Evolutionary conservation across 1,140 invertebrate species (phyloP).

Genomic region (Paramacrobiotus metropolitanus): DNA sequence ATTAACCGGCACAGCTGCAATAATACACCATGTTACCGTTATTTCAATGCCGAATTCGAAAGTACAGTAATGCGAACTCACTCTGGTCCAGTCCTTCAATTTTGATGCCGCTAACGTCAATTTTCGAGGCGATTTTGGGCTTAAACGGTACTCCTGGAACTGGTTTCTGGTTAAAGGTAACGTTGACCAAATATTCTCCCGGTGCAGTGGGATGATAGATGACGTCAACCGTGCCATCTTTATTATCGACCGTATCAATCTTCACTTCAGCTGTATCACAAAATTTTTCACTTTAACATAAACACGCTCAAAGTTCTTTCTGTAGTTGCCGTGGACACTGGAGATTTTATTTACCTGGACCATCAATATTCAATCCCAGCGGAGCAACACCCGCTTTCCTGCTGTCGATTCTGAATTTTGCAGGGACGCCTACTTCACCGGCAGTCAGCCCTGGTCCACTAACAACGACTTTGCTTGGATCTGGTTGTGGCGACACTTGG

Average conservation of each 20-base stretch:
- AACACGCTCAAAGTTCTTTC: no score
- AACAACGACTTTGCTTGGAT: conserved; percentile 33
- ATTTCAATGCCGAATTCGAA: no score
- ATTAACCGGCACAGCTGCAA: conserved; percentile 48
- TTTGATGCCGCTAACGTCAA: conserved; percentile 63
- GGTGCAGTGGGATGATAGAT: conserved; percentile 52
- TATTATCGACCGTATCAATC: conserved; percentile 54
- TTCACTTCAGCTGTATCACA: conserved; percentile 53
- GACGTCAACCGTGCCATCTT: conserved; percentile 54
- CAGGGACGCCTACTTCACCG: conserved; percentile 39
- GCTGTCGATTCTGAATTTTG: conserved; percentile 54
- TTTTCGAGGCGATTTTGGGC: conserved; percentile 45
- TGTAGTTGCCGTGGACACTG: no score
- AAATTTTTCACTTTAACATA: no score
- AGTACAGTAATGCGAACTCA: no score
- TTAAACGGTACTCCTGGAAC: conserved; percentile 55
- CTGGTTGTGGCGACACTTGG: conserved; percentile 37
- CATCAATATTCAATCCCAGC: conserved; percentile 50
- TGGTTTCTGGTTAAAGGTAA: conserved; percentile 47
- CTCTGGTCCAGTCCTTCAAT: conserved; percentile 64
- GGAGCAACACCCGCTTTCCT: conserved; percentile 44
- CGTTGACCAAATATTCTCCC: conserved; percentile 42
- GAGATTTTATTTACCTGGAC: no score
- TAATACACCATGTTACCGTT: no score
- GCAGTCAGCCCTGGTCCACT: conserved; percentile 41